Base-by-base conservation (phyloP, 2,797 vertebrate genomes). In the Hozukius guyotensis region DNA sequence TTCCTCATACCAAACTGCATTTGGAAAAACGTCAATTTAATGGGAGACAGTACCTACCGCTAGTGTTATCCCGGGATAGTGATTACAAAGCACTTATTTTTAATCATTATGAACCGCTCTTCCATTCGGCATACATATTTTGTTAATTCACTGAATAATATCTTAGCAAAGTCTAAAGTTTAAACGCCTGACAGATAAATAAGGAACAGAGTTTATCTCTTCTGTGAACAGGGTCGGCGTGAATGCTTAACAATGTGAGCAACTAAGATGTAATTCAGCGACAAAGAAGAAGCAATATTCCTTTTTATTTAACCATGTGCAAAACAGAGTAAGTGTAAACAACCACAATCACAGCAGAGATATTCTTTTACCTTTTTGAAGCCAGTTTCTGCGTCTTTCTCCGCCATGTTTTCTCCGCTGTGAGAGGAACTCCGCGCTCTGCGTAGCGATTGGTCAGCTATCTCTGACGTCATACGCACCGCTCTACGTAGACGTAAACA, bases 291-390 rank as follows among this genome's bases (percentile, higher is more conserved):
- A 1, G 1, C 8, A n/a, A 2, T 3, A 1, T 16, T 69, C 2
- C 0, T 31, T 49, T 36, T 75, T 11, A 55, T 60, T 25, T 1
- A 9, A 24, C 9, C 3, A n/a, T 10, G 2, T 10, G 0, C 2
- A 1, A 16, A 9, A 1, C 6, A 0, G 0, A 57, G n/a, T 1
- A 20, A 12, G 7, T 6, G 2, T 4, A 16, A 67, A 18, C 3
- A 61, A 12, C 4, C 8, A 1, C 1, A 36, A 22, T 3, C 11
- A 12, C 27, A 18, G 1, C 12, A 22, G 12, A 2, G 1, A 46
- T 1, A 1, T 6, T 10, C 1, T 14, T 38, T 11, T 84, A 96
- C 95, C 93, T 96, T 96, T 80, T 92, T 95, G 61, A 96, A 96
- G 1, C 8, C n/a, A 6, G 90, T 5, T 52, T 92, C 93, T 2